Conservation (phyloP, 2,113 vertebrate genomes). For the Sterna hirundo region DNA sequence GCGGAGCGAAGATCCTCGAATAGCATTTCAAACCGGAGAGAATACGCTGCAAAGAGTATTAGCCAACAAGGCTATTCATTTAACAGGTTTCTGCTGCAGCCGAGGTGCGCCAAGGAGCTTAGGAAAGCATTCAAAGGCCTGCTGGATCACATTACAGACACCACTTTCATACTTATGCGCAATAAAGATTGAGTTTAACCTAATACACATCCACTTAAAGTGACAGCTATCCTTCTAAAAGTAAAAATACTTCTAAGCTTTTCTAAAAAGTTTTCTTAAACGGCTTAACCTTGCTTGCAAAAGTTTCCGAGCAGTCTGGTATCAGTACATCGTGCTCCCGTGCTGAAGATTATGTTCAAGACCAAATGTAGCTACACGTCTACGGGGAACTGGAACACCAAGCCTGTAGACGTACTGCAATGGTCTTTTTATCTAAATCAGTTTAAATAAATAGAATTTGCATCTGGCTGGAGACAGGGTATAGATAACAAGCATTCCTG, state of each 20-base stretch:
- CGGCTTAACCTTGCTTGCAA: not conserved
- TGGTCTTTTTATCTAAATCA: not conserved
- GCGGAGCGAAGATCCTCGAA: not conserved
- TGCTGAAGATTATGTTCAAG: not conserved
- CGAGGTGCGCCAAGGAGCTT: not conserved
- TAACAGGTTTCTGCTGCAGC: not conserved
- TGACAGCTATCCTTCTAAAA: not conserved
- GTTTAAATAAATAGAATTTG: slow-evolving; percentile 14
- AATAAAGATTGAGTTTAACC: slow-evolving; percentile 19
- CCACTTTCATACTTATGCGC: not conserved
- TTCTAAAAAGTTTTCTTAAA: not conserved
- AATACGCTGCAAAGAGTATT: not conserved
- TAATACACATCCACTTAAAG: not conserved
- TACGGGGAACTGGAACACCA: not conserved
- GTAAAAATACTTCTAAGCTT: not conserved
- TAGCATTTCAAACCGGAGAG: not conserved
- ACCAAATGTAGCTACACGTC: not conserved
- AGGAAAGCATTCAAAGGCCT: not conserved
- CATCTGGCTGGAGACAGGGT: not conserved
- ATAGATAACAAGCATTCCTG: not conserved
- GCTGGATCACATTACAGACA: not conserved
- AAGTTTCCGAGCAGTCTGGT: not conserved
- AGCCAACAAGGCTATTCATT: not conserved
- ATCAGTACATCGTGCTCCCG: not conserved
- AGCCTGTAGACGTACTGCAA: not conserved